These are phyloP conservation scores for Tachyglossus aculeatus DNA, from an alignment of 2,797 vertebrate genomes.

Conservation along the genomic window DNA sequence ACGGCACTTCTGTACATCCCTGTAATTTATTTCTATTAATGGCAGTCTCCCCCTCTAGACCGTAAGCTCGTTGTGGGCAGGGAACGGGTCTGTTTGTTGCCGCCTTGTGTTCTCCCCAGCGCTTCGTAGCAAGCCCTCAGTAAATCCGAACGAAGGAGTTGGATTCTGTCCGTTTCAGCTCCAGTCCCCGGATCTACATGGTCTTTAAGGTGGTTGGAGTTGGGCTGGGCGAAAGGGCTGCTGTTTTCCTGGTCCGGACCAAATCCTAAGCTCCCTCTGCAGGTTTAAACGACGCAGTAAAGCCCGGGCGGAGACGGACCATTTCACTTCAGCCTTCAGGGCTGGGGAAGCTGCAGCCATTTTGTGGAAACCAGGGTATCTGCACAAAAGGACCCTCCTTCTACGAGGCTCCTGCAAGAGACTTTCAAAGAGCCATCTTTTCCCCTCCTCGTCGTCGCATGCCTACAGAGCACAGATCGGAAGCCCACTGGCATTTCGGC, in stretches of 20 bases:
- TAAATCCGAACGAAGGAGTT: too few relatives aligned
- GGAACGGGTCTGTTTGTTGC: too few relatives aligned
- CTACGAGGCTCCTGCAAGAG: not conserved
- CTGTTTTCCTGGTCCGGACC: conserved; percentile 74
- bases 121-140: too few relatives aligned
- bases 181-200: not conserved
- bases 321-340: not conserved
- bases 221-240: conserved; percentile 68
- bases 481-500: not conserved
- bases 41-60: too few relatives aligned
- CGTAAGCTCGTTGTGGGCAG: too few relatives aligned
- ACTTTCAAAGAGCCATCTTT: not conserved
- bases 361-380: accelerated
- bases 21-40: too few relatives aligned
- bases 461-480: not conserved
- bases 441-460: not conserved
- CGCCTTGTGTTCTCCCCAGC: not conserved
- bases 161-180: too few relatives aligned
- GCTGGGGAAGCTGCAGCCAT: not conserved
- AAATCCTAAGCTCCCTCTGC: conserved; percentile 82
- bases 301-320: not conserved
- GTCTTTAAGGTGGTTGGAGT: conserved; percentile 37
- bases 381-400: not conserved
- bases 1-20: not conserved
- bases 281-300: conserved; percentile 41